phyloP scores from a whole-genome alignment of 2,797 vertebrate genomes.

The Cyprinodon diabolis region DNA sequence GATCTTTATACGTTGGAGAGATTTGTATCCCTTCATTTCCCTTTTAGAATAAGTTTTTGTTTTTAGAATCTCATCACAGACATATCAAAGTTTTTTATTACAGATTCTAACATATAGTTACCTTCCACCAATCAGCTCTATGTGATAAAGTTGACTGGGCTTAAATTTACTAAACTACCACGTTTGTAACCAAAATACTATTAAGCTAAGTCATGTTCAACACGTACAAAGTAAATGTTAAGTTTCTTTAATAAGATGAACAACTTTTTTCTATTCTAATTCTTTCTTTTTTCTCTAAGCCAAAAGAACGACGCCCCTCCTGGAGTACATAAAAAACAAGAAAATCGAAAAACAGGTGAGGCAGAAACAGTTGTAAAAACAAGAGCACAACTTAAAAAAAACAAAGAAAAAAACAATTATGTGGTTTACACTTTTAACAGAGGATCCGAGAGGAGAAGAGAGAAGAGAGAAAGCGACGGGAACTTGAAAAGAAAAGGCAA shows the following conservation, averaged over 20 bases:
- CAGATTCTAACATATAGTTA: background rate
- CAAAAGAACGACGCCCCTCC: slow-evolving; percentile 95
- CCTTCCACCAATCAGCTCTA: background rate
- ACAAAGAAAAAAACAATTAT: background rate
- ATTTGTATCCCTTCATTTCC: background rate
- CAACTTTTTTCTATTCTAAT: background rate
- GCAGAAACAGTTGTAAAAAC: slow-evolving; percentile 10
- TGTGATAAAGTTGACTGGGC: background rate
- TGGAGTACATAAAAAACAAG: slow-evolving; percentile 99
- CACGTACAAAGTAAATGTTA: background rate
- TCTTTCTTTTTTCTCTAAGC: slow-evolving; percentile 74
- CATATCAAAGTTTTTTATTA: background rate
- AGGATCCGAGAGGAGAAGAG: slow-evolving; percentile 97
- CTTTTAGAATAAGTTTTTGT: background rate
- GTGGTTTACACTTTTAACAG: slow-evolving; percentile 65
- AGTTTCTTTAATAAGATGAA: background rate
- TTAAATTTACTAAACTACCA: no score
- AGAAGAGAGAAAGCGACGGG: slow-evolving; percentile 91
- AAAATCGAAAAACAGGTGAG: slow-evolving; percentile 97
- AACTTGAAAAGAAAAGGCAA: slow-evolving; percentile 93
- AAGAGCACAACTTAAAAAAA: rapidly evolving
- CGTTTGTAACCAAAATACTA: background rate
- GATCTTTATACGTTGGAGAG: background rate
- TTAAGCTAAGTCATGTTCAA: background rate
- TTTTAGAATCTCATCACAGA: background rate